phyloP scores from a whole-genome alignment of 2,113 vertebrate genomes.

The Corvus hawaiiensis region DNA sequence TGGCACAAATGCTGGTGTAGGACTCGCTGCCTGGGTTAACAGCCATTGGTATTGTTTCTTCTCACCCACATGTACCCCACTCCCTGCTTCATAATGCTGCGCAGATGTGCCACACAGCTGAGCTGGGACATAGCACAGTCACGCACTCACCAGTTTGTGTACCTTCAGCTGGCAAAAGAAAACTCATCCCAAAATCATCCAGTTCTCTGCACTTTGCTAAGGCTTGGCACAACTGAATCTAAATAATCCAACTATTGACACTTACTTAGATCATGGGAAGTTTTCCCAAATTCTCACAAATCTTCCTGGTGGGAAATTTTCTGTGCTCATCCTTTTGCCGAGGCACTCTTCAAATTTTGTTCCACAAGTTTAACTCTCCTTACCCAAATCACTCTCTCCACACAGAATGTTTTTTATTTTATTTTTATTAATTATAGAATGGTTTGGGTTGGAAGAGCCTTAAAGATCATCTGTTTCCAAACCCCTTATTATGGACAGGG shows the following conservation, averaged over 20 bases:
- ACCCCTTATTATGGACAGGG: neutral
- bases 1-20: neutral
- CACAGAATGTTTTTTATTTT: no score
- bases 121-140: neutral
- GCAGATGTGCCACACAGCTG: neutral
- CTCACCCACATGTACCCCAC: accelerated
- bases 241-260: neutral
- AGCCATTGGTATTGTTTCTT: neutral
- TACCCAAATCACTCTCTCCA: neutral
- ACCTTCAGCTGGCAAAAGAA: neutral
- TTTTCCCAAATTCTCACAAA: neutral
- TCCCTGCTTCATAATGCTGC: accelerated
- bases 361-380: neutral
- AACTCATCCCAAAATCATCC: neutral
- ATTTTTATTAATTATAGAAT: no score
- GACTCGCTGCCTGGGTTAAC: accelerated
- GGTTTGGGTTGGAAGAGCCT: neutral
- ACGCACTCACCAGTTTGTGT: accelerated
- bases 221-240: neutral
- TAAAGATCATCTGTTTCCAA: neutral
- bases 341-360: neutral
- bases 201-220: neutral
- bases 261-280: neutral
- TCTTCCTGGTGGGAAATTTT: neutral
- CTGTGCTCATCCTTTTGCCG: neutral